A percentile compares a stretch with the other conserved stretches of the same genome.
Evolutionary conservation across 2,797 vertebrate species (phyloP).

Genomic region (Enteromius viviparus): DNA sequence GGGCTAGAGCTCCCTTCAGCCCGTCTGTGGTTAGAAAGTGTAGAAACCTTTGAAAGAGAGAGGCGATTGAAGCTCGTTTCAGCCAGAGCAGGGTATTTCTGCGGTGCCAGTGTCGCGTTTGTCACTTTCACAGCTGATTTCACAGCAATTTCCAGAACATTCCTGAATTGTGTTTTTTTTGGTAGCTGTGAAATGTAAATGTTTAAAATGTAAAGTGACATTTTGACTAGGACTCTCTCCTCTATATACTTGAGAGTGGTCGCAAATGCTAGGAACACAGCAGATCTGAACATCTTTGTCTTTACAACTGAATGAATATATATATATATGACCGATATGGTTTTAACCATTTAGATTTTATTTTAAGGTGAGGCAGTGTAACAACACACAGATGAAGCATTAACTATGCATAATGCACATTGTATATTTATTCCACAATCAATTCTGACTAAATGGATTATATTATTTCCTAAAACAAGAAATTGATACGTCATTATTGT

Average conservation of each 20-base stretch:
- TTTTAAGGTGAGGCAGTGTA: not conserved
- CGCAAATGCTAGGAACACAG: not conserved
- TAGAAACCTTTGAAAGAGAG: not conserved
- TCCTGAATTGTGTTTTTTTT: not conserved
- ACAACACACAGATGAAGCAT: not conserved
- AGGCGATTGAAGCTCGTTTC: slow-evolving; percentile 6
- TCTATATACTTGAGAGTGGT: not conserved
- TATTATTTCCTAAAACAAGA: too few relatives aligned
- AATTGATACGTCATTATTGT: too few relatives aligned
- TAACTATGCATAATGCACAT: not conserved
- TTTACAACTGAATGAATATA: not conserved
- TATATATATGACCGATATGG: too few relatives aligned
- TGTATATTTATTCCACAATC: not conserved
- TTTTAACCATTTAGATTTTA: not conserved
- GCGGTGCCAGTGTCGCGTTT: not conserved
- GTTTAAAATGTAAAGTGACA: slow-evolving; percentile 30
- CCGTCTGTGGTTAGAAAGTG: not conserved
- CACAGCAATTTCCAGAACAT: not conserved
- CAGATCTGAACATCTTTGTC: not conserved
- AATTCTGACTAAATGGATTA: not conserved
- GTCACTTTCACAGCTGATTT: slow-evolving; percentile 33
- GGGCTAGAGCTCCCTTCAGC: slow-evolving; percentile 1
- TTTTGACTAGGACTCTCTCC: not conserved
- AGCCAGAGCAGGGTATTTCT: slow-evolving; percentile 3
- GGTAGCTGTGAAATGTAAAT: slow-evolving; percentile 11